Evolutionary conservation across 2,888 invertebrate species (phyloP), one percentile per base, ranked within the genome.

Genomic region (Crioceris asparagi): DNA sequence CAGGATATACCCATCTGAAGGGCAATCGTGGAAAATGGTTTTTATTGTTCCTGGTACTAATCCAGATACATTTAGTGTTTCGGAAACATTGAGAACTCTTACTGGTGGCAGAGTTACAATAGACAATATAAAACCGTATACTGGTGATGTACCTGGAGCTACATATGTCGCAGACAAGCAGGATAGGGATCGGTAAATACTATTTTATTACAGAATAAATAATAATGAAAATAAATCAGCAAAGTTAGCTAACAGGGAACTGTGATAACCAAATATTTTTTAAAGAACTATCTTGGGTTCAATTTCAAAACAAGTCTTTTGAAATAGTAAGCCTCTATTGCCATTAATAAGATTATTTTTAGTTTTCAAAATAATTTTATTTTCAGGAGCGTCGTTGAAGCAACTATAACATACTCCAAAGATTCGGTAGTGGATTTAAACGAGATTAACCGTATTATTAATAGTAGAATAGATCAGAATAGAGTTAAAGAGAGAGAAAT

Each of bases 81-180:
- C 84, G 57, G 77, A 81, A 54, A 79, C 83, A 25, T 66, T 90
- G 18, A 78, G 77, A 41, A 74, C 79, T 17, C 73, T 86, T 29
- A 86, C 88, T 1, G 88, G 88, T 2, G 84, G 83, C 3, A 77
- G 75, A 58, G 83, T 87, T 1, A 75, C 72, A 32, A 82, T 88
- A 38, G 72, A 81, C 52, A 78, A 81, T 38, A 77, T 86, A 29
- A 74, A 79, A 43, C 80, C 83, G 1, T 79, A 83, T 50, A 69
- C 62, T 49, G 71, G 74, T 0, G 40, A 50, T 17, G 72, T 73
- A 41, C 69, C 70, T 31, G 71, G 70, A 30, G 73, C 69, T 34
- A 69, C 71, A 38, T 73, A 74, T 59, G 60, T 68, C 19, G 68
- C 53, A 18, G 47, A 45, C 37, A 68, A 61, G 48, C 59, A 70